These are phyloP conservation scores for Pollenia griseotomentosa DNA, from an alignment of 2,888 invertebrate genomes.

Conservation along the genomic window DNA sequence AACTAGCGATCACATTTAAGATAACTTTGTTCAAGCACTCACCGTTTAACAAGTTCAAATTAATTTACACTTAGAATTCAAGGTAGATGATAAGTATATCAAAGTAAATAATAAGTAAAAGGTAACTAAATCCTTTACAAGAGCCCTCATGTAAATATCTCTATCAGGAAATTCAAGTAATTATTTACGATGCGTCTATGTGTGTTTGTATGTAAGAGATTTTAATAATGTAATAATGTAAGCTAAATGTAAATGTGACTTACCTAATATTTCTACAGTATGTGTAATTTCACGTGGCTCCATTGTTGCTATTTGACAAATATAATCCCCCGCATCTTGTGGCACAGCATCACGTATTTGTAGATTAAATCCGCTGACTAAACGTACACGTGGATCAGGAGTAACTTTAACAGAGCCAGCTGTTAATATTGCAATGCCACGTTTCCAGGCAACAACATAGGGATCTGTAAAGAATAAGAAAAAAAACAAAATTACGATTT, in stretches of 20 bases:
- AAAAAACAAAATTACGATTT: not conserved
- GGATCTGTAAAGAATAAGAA: conserved; percentile 84
- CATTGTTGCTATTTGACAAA: conserved; percentile 88
- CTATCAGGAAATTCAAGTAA: not conserved
- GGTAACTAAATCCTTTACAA: not conserved
- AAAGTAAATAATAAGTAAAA: not conserved
- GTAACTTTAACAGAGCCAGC: conserved; percentile 88
- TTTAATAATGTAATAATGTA: not conserved
- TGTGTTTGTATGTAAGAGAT: conserved; percentile 13
- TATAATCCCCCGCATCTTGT: conserved; percentile 88
- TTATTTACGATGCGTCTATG: not conserved
- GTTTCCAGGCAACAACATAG: conserved; percentile 88
- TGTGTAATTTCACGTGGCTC: conserved; percentile 88
- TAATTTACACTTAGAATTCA: conserved; percentile 8
- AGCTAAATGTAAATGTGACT: conserved; percentile 79
- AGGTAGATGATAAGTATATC: not conserved
- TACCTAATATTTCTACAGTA: conserved; percentile 88
- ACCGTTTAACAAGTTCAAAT: not conserved
- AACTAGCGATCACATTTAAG: too few species aligned
- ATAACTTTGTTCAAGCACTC: not conserved
- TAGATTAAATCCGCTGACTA: conserved; percentile 87
- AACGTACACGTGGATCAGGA: conserved; percentile 87
- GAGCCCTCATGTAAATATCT: not conserved
- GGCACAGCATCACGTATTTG: conserved; percentile 88
- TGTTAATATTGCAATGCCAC: conserved; percentile 88